A percentile compares a stretch with the other conserved stretches of the same genome.
phyloP scores from a whole-genome alignment of 2,888 invertebrate genomes.

The Sceliomorpha sp. region DNA sequence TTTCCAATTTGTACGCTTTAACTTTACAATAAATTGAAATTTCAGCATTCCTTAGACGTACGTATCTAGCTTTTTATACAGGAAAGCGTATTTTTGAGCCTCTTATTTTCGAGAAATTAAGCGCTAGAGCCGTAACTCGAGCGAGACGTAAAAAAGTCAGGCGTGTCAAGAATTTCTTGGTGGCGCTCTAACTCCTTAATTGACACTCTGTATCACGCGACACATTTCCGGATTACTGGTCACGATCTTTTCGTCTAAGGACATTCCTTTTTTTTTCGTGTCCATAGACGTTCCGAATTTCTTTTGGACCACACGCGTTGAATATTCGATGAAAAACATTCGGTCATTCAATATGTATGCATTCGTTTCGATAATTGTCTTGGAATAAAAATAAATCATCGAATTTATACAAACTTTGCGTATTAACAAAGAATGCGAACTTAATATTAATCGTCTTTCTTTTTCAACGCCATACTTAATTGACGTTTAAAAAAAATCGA shows the following conservation, averaged over 20 bases:
- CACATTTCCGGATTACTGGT: slow-evolving; percentile 59
- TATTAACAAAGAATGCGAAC: slow-evolving; percentile 10
- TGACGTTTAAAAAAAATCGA: slow-evolving; percentile 24
- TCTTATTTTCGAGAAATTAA: slow-evolving; percentile 54
- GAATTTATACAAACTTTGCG: too few species aligned
- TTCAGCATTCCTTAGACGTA: not conserved
- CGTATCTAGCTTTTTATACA: not conserved
- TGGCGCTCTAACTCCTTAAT: slow-evolving; percentile 66
- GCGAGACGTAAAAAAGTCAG: slow-evolving; percentile 51
- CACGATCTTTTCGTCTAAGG: slow-evolving; percentile 20
- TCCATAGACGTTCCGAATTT: slow-evolving; percentile 14
- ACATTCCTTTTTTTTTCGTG: slow-evolving; percentile 22
- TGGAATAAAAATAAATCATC: too few species aligned
- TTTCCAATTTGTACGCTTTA: too few species aligned
- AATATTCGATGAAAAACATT: too few species aligned
- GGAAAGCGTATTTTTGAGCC: slow-evolving; percentile 22
- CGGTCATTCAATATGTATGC: too few species aligned
- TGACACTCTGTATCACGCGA: slow-evolving; percentile 67
- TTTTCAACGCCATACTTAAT: slow-evolving; percentile 25
- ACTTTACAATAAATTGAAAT: too few species aligned
- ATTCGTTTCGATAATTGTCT: too few species aligned
- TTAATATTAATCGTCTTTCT: slow-evolving; percentile 33
- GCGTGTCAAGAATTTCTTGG: slow-evolving; percentile 56
- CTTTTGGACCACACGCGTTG: slow-evolving; percentile 25
- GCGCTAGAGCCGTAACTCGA: slow-evolving; percentile 19